phyloP scores from a whole-genome alignment of 2,113 vertebrate species.

The Dromaius novaehollandiae region DNA sequence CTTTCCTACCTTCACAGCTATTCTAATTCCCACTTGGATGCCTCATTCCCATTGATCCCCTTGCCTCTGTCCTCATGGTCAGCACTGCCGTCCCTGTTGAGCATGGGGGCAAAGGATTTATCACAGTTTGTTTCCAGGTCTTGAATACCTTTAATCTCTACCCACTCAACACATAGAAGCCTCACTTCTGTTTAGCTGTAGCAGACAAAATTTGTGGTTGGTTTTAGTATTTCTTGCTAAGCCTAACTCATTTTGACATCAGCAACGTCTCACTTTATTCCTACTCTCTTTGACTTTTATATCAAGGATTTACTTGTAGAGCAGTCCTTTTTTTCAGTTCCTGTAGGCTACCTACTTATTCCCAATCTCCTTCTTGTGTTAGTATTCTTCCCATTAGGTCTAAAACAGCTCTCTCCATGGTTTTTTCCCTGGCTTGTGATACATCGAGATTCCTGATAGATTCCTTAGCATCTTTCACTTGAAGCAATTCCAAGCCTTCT shows the following conservation, averaged over 20 bases:
- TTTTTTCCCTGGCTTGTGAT: background rate
- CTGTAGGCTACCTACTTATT: background rate
- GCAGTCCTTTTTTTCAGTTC: background rate
- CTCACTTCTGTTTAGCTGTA: background rate
- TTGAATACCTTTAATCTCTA: background rate
- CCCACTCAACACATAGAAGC: background rate
- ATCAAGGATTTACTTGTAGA: background rate
- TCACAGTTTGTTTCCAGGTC: background rate
- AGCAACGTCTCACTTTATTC: background rate
- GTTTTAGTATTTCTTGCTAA: background rate
- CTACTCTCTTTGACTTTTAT: background rate
- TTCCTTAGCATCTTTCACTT: background rate
- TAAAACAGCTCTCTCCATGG: background rate
- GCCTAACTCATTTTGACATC: background rate
- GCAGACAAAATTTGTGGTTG: background rate
- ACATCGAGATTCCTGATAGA: background rate
- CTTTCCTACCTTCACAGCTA: background rate
- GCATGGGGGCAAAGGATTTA: background rate
- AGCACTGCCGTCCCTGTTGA: background rate
- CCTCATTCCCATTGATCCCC: background rate
- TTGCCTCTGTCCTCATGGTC: background rate
- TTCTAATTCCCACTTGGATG: background rate
- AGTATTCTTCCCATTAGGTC: background rate
- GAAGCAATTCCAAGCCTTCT: background rate
- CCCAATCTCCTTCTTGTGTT: background rate